A percentile compares a stretch with the other conserved stretches of the same genome.
Evolutionary conservation across 2,113 vertebrate genomes (phyloP).

Genomic region (Cyprinodon tularosa): DNA sequence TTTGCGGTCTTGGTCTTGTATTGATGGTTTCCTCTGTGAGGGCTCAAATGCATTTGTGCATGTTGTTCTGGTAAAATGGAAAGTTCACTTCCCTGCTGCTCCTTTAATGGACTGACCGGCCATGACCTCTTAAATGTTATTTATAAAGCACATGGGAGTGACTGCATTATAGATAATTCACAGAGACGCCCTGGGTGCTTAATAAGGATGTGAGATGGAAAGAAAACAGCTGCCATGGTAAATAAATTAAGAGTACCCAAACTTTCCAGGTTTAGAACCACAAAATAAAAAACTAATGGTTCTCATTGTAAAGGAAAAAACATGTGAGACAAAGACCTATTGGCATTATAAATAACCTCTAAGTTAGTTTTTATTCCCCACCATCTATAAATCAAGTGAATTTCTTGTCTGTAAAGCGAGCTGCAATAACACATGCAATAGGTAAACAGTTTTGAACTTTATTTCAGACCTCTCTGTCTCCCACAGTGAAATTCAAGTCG

Average conservation of each 20-base stretch:
- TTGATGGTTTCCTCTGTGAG: constrained; percentile 25
- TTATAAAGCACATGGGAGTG: constrained; percentile 42
- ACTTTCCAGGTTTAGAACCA: background rate
- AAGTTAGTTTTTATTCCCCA: background rate
- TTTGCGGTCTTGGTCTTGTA: constrained; percentile 20
- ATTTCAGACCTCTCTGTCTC: background rate
- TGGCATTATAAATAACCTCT: background rate
- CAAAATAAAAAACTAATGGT: background rate
- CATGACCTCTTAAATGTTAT: constrained; percentile 48
- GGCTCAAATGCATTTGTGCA: constrained; percentile 36
- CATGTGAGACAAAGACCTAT: background rate
- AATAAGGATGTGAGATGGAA: constrained; percentile 29
- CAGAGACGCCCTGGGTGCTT: constrained; percentile 16
- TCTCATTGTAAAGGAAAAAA: background rate
- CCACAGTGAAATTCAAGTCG: background rate
- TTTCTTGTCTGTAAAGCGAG: background rate
- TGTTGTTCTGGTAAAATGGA: constrained; percentile 41
- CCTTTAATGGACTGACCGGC: constrained; percentile 57
- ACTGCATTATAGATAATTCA: constrained; percentile 29
- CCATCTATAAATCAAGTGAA: background rate
- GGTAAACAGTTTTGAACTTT: background rate
- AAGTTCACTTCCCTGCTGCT: constrained; percentile 32
- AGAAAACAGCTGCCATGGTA: constrained; percentile 22
- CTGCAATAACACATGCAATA: background rate
- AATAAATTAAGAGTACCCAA: constrained; percentile 19